Evolutionary conservation across 92 coral and sea anemone species (phyloP).

Genomic region (Porites cylindrica): DNA sequence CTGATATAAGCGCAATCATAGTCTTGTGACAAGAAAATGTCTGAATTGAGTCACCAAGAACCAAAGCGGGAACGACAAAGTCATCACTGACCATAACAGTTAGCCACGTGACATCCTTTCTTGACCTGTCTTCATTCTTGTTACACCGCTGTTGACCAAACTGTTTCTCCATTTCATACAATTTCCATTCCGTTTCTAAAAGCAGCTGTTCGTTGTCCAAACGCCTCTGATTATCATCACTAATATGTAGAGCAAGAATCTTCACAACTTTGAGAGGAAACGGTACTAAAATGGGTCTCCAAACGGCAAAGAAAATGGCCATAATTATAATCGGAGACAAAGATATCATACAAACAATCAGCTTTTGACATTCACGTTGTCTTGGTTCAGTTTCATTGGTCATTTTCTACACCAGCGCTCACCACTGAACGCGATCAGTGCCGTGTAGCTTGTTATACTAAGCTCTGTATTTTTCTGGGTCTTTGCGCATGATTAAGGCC

Average conservation of each 20-base stretch:
- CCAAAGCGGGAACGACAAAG: constrained; percentile 39
- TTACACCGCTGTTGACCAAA: constrained; percentile 50
- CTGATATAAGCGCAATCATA: background rate
- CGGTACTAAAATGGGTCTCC: background rate
- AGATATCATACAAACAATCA: background rate
- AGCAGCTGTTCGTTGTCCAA: background rate
- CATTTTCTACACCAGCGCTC: background rate
- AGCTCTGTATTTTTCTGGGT: too few species aligned
- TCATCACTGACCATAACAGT: constrained; percentile 63
- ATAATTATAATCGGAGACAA: background rate
- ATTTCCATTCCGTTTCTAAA: constrained; percentile 41
- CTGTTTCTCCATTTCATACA: constrained; percentile 33
- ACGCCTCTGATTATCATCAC: constrained; percentile 28
- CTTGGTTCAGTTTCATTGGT: background rate
- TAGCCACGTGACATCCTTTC: constrained; percentile 50
- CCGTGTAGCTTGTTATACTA: too few species aligned
- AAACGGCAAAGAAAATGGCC: background rate
- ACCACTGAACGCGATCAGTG: too few species aligned
- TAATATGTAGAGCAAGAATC: background rate
- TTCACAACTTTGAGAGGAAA: constrained; percentile 15
- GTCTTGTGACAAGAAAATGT: background rate
- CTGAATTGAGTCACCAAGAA: background rate
- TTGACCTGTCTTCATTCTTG: background rate
- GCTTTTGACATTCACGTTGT: background rate
- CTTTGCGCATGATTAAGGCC: too few species aligned